Conservation (phyloP, 2,888 invertebrate species). For the Pseudanteris insignis region DNA sequence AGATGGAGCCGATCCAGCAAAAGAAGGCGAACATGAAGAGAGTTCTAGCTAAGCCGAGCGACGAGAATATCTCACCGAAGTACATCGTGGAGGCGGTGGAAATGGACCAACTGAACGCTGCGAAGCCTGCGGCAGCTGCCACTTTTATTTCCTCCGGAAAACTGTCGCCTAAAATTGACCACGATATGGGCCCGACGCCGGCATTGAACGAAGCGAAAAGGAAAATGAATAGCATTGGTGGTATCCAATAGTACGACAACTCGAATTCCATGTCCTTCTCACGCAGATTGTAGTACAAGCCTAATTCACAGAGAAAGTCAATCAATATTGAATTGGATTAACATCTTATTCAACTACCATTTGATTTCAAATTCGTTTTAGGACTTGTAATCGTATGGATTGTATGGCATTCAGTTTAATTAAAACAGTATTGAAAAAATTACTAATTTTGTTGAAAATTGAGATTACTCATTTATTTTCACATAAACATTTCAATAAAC, state of each 20-base stretch:
- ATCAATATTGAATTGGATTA: too few relatives aligned
- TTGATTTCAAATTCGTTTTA: too few relatives aligned
- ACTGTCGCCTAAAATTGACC: constrained; percentile 57
- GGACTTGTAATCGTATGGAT: too few relatives aligned
- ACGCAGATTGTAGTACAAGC: constrained; percentile 52
- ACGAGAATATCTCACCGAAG: constrained; percentile 48
- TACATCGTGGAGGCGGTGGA: constrained; percentile 51
- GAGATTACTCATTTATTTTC: too few relatives aligned
- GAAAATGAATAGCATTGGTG: constrained; percentile 51
- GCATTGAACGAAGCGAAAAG: constrained; percentile 55
- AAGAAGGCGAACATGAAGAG: constrained; percentile 54
- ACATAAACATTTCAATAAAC: too few relatives aligned
- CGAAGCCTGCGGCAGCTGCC: constrained; percentile 45
- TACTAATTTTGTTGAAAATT: too few relatives aligned
- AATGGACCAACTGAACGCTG: constrained; percentile 52
- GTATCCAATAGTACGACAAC: constrained; percentile 56
- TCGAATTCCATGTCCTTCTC: constrained; percentile 55
- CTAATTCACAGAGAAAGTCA: too few relatives aligned
- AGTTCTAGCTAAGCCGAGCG: constrained; percentile 48
- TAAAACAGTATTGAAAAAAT: too few relatives aligned
- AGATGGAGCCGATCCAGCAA: constrained; percentile 50
- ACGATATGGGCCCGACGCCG: constrained; percentile 59
- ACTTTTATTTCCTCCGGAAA: constrained; percentile 55
- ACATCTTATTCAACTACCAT: too few relatives aligned
- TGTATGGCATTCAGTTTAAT: too few relatives aligned